Conservation (phyloP, 2,797 vertebrate species). For the Fratercula arctica region DNA sequence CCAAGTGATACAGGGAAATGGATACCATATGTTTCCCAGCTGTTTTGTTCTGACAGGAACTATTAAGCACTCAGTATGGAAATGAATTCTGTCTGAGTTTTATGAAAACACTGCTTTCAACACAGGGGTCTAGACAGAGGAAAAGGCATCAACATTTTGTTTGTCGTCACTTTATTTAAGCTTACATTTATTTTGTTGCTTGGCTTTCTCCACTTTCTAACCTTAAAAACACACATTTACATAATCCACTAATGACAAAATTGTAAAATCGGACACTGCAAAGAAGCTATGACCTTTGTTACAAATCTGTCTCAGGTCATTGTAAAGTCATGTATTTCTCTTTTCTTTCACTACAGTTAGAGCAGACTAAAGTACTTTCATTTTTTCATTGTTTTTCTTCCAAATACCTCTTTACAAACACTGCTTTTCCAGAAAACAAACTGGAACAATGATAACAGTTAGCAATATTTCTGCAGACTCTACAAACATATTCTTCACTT, state of each 20-base stretch:
- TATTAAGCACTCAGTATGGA: constrained; percentile 78
- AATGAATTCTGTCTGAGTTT: constrained; percentile 81
- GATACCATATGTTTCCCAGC: constrained; percentile 85
- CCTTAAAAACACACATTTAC: background rate
- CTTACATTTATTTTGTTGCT: constrained; percentile 46
- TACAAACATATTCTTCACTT: background rate
- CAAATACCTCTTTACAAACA: background rate
- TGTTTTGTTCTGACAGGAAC: constrained; percentile 81
- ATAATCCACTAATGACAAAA: background rate
- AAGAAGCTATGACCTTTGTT: background rate
- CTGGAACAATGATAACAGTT: background rate
- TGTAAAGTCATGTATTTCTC: background rate
- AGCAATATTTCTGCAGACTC: background rate
- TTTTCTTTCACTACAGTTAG: background rate
- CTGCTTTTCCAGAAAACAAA: background rate
- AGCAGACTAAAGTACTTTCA: background rate
- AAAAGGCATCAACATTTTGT: constrained; percentile 70
- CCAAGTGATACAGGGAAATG: constrained; percentile 84
- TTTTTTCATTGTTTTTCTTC: background rate
- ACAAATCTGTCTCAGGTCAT: background rate
- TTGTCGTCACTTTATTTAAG: constrained; percentile 64
- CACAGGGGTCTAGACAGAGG: constrained; percentile 72
- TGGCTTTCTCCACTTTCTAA: constrained; percentile 42
- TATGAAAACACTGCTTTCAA: constrained; percentile 79
- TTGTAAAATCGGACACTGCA: background rate